Base-by-base conservation (phyloP, 2,888 invertebrate species). In the Rutpela maculata region DNA sequence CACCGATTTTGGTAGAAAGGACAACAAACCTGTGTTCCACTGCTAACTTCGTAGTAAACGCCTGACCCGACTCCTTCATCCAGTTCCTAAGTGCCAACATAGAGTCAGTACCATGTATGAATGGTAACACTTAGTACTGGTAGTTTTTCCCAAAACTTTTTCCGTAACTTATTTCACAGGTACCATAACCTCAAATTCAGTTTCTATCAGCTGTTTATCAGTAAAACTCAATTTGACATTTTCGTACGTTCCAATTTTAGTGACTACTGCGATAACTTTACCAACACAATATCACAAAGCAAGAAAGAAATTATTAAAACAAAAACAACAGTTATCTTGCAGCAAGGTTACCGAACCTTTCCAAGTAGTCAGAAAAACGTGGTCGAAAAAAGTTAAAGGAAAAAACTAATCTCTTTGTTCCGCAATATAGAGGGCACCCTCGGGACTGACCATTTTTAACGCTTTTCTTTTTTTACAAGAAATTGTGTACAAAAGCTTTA, bases 51-150 rank as follows among this genome's bases (percentile, higher is more conserved):
- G 87, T 88, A 89, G 88, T 87, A 88, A 86, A 88, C 87, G 88
- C 89, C 88, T 85, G 88, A 86, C 85, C 88, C 87, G 88, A 87
- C 87, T 88, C 88, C 88, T 85, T 89, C 90, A 83, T 90, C 89
- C 88, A 89, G 88, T 86, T 89, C 90, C 89, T 90, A 89, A 89
- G 88, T 89, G 88, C 88, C 85, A 88, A 88, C 88, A 88, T 88
- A 85, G 85, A 82, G 85, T 87, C 82, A 85, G 83, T 84, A 83
- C 80, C 82, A 77, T 19, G 57, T 57, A 84, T 83, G 78, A 86
- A 88, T 87, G 87, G 82, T 86, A 88, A 88, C 88, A 88, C 88
- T 88, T 88, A 87, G 88, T 86, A 87, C 88, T 88, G 88, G 87
- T 82, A 83, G 82, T 78, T 70, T 80, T 74, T 78, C 38, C 72